Conservation (phyloP, 2,113 vertebrate genomes). For the Ptilonorhynchus violaceus region DNA sequence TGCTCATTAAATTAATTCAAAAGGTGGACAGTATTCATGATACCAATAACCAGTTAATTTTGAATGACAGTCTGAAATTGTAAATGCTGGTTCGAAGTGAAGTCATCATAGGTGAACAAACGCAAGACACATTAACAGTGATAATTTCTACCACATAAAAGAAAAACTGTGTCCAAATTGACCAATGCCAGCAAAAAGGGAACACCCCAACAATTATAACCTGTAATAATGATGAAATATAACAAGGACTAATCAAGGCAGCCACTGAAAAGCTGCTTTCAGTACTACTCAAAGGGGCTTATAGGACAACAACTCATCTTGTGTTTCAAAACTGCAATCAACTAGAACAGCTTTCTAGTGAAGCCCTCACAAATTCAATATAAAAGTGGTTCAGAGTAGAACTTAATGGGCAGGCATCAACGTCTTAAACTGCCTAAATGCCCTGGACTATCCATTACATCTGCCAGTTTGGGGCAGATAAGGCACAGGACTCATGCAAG, state of each 20-base stretch:
- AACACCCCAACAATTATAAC: background rate
- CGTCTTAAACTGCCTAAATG: background rate
- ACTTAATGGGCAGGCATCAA: background rate
- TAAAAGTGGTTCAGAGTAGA: background rate
- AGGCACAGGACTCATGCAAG: background rate
- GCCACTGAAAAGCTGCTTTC: background rate
- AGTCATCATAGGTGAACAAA: background rate
- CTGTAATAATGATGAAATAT: background rate
- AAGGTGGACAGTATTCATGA: background rate
- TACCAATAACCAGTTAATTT: background rate
- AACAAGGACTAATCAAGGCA: background rate
- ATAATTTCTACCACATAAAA: background rate
- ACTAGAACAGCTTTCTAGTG: background rate
- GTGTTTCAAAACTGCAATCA: background rate
- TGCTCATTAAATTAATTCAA: background rate
- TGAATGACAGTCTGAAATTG: background rate
- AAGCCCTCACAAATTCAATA: background rate
- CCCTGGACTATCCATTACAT: background rate
- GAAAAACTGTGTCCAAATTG: background rate
- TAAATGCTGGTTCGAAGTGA: background rate
- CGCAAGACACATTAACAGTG: background rate
- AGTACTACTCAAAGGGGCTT: background rate
- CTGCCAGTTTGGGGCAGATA: background rate
- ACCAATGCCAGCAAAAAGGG: background rate
- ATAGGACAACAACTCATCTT: background rate